phyloP scores from a whole-genome alignment of 2,888 invertebrate genomes.

The Pollenia griseotomentosa region DNA sequence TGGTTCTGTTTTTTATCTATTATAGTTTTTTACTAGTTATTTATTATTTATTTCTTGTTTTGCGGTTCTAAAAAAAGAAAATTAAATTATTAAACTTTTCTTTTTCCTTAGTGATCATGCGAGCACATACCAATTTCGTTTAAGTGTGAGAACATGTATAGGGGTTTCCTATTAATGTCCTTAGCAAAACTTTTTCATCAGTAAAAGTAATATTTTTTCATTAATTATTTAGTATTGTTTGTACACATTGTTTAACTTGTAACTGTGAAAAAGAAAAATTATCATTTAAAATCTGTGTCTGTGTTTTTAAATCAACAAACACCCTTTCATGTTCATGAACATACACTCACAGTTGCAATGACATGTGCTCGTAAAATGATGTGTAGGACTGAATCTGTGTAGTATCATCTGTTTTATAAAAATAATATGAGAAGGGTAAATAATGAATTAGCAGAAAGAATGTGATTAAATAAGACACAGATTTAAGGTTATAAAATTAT shows the following conservation, averaged over 20 bases:
- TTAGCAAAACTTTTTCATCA: conserved; percentile 10
- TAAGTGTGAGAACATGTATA: too few species aligned
- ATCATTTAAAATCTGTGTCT: conserved; percentile 27
- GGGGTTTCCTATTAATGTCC: too few species aligned
- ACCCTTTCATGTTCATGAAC: conserved; percentile 2
- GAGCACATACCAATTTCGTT: too few species aligned
- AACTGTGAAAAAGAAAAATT: conserved; percentile 2
- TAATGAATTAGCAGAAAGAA: conserved; percentile 59
- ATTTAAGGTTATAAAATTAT: conserved; percentile 38
- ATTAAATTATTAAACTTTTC: too few species aligned
- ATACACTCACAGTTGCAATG: neutral
- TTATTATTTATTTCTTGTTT: too few species aligned
- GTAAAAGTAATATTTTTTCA: conserved; percentile 33
- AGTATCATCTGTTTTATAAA: conserved; percentile 46
- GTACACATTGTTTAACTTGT: conserved; percentile 39
- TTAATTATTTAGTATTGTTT: conserved; percentile 43
- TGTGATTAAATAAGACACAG: conserved; percentile 36
- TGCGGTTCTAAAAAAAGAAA: too few species aligned
- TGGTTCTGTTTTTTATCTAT: neutral
- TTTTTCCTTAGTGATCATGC: too few species aligned
- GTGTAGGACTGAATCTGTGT: conserved; percentile 3
- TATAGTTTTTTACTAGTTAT: neutral
- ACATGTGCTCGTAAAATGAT: neutral
- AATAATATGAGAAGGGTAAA: conserved; percentile 48
- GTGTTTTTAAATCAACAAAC: neutral